phyloP scores from a whole-genome alignment of 2,797 vertebrate species.

The Lutra lutra region DNA sequence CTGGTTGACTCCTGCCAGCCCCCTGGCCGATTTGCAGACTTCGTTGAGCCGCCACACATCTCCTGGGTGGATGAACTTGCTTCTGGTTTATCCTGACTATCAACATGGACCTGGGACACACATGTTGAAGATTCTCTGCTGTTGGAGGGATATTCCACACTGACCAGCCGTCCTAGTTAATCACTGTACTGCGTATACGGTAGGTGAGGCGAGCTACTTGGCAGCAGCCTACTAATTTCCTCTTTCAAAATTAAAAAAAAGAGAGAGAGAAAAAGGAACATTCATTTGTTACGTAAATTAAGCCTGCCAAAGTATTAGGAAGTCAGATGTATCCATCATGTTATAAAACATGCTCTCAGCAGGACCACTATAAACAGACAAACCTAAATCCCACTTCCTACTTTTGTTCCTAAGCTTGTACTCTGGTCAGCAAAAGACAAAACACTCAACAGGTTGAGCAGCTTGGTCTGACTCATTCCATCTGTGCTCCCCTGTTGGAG shows the following conservation, averaged over 20 bases:
- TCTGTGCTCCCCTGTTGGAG: constrained; percentile 81
- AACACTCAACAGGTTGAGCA: constrained; percentile 82
- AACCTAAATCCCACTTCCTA: constrained; percentile 78
- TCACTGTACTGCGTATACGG: background rate
- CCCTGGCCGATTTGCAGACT: constrained; percentile 66
- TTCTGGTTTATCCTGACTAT: constrained; percentile 62
- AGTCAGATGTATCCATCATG: constrained; percentile 47
- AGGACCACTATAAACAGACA: constrained; percentile 52
- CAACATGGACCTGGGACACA: constrained; percentile 8
- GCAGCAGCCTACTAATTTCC: constrained; percentile 54
- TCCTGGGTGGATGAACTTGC: constrained; percentile 48
- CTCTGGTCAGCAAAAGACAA: constrained; percentile 66
- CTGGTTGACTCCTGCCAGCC: constrained; percentile 61
- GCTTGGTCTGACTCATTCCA: constrained; percentile 83
- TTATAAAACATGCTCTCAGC: constrained; percentile 67
- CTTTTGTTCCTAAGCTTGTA: constrained; percentile 73
- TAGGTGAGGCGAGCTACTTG: constrained; percentile 20
- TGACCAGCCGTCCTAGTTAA: constrained; percentile 52
- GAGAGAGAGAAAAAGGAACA: constrained; percentile 40
- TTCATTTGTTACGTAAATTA: constrained; percentile 63
- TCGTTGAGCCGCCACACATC: constrained; percentile 87
- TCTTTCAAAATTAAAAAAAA: constrained; percentile 62
- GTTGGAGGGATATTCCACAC: constrained; percentile 1
- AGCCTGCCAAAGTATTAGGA: constrained; percentile 70
- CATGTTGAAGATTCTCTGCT: constrained; percentile 50